Evolutionary conservation across 2,888 invertebrate species (phyloP).

Genomic region (Apotomis capreana): DNA sequence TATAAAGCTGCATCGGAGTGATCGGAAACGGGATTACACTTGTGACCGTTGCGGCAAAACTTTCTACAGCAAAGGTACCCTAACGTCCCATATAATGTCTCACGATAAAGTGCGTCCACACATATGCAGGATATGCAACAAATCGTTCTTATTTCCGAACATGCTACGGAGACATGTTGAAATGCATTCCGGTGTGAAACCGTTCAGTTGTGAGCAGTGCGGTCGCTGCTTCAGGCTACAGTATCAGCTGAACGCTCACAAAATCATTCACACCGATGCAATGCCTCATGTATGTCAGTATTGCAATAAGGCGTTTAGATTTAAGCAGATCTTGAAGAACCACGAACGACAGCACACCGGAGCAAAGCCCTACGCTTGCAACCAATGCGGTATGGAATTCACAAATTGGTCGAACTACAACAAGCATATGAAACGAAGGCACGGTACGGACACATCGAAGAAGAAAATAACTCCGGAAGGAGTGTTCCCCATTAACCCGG

Average conservation of each 20-base stretch:
- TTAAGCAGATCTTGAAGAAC: slow-evolving; percentile 89
- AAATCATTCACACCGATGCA: slow-evolving; percentile 89
- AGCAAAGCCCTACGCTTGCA: slow-evolving; percentile 88
- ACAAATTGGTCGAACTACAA: slow-evolving; percentile 93
- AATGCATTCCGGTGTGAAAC: slow-evolving; percentile 75
- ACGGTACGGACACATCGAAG: slow-evolving; percentile 80
- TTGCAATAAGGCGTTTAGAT: slow-evolving; percentile 89
- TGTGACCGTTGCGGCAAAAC: slow-evolving; percentile 77
- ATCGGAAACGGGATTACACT: slow-evolving; percentile 71
- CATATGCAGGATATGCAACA: slow-evolving; percentile 73
- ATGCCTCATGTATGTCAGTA: slow-evolving; percentile 90
- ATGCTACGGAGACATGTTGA: slow-evolving; percentile 75
- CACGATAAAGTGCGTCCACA: slow-evolving; percentile 74
- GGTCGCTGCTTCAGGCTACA: slow-evolving; percentile 83
- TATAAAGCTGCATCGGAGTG: slow-evolving; percentile 83
- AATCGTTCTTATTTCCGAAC: slow-evolving; percentile 72
- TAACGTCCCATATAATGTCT: slow-evolving; percentile 74
- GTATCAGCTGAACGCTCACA: slow-evolving; percentile 88
- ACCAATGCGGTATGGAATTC: slow-evolving; percentile 87
- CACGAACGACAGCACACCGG: slow-evolving; percentile 89
- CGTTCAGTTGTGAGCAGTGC: slow-evolving; percentile 75
- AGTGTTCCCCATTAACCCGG: slow-evolving; percentile 73
- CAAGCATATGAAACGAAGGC: slow-evolving; percentile 91
- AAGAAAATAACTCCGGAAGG: slow-evolving; percentile 83
- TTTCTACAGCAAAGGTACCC: slow-evolving; percentile 75